Evolutionary conservation across 2,113 vertebrate genomes (phyloP).

Genomic region (Hypanus sabinus): DNA sequence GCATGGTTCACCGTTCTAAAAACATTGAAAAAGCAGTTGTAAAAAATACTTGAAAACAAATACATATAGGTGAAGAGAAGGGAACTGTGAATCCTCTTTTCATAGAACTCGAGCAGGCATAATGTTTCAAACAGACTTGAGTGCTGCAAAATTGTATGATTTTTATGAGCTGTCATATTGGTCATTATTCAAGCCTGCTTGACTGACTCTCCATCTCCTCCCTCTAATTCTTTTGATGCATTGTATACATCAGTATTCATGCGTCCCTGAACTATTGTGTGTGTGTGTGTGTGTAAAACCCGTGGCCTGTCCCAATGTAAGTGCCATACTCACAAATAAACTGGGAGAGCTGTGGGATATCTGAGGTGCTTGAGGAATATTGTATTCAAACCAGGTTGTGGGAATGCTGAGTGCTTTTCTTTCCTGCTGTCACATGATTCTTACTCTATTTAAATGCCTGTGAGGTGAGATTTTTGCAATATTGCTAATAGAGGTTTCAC

Average conservation of each 20-base stretch:
- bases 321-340: background rate
- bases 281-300: background rate
- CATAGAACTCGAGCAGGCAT: background rate
- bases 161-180: conserved; percentile 1
- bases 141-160: background rate
- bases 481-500: background rate
- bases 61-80: background rate
- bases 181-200: background rate
- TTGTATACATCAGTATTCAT: background rate
- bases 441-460: background rate
- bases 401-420: background rate
- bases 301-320: background rate
- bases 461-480: background rate
- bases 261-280: background rate
- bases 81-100: background rate
- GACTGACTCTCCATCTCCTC: background rate
- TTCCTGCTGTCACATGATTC: background rate
- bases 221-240: background rate
- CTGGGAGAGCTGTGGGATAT: background rate
- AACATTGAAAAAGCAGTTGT: background rate
- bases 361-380: background rate
- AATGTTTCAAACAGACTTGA: background rate
- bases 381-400: background rate
- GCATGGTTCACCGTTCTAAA: background rate
- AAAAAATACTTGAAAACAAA: background rate